Conservation (phyloP, 1,140 invertebrate genomes). For the Dinoponera quadriceps region DNA sequence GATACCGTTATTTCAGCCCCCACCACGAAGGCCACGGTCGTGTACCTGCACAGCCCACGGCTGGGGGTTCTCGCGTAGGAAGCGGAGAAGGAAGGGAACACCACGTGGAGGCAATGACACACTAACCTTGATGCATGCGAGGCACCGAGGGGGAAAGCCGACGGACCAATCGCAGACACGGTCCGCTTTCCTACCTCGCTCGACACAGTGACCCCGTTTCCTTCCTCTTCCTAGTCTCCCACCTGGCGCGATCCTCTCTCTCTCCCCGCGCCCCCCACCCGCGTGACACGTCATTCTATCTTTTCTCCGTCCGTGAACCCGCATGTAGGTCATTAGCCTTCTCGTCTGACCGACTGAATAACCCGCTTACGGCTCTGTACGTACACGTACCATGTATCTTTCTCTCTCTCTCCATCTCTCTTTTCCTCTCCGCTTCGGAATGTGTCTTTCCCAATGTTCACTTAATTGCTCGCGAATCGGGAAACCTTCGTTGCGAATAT, state of each 20-base stretch:
- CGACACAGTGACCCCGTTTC: conserved; percentile 74
- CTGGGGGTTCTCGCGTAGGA: conserved; percentile 19
- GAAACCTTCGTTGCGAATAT: not conserved
- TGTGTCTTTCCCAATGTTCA: conserved; percentile 53
- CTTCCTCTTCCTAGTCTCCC: conserved; percentile 68
- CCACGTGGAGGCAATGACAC: conserved; percentile 75
- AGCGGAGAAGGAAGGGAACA: conserved; percentile 14
- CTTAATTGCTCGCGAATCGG: conserved; percentile 48
- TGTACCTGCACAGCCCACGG: not conserved
- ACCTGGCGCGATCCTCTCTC: conserved; percentile 42
- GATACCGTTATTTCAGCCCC: conserved; percentile 76
- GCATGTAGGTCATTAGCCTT: conserved; percentile 73
- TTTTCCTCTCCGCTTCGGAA: not conserved
- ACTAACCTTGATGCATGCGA: conserved; percentile 77
- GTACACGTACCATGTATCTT: not conserved
- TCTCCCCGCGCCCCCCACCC: conserved; percentile 32
- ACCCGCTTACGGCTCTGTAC: conserved; percentile 57
- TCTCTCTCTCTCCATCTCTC: no score
- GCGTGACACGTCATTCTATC: conserved; percentile 15
- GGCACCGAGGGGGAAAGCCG: conserved; percentile 30
- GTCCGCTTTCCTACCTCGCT: conserved; percentile 62
- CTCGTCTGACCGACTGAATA: conserved; percentile 66
- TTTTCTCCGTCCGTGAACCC: conserved; percentile 48
- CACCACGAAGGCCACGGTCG: conserved; percentile 12
- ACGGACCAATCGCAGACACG: conserved; percentile 72